Evolutionary conservation across 2,797 vertebrate genomes (phyloP).

Genomic region (Kryptopterus vitreolus): DNA sequence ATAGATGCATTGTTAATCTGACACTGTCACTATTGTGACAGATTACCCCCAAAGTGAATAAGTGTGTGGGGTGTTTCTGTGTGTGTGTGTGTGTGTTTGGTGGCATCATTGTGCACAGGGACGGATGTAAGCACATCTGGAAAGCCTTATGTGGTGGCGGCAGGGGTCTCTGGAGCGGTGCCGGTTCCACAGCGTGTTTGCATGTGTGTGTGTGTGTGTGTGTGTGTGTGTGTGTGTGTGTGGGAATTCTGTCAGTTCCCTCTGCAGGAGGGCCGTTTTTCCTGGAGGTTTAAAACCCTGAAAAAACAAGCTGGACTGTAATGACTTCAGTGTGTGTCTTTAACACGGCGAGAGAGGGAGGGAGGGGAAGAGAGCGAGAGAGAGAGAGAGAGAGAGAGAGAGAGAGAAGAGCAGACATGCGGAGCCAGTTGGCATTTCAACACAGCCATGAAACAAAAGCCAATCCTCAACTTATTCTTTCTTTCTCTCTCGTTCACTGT

Average conservation of each 20-base stretch:
- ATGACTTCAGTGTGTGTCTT: conserved; percentile 67
- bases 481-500: neutral
- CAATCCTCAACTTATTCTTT: conserved; percentile 4
- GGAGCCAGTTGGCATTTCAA: conserved; percentile 57
- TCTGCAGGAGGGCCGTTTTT: conserved; percentile 68
- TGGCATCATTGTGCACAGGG: conserved; percentile 44
- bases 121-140: conserved; percentile 71
- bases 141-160: conserved; percentile 63
- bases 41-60: conserved; percentile 22
- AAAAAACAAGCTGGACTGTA: conserved; percentile 63
- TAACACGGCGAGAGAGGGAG: conserved; percentile 1
- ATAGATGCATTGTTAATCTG: conserved; percentile 29
- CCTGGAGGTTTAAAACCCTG: conserved; percentile 58
- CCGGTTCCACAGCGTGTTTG: conserved; percentile 26
- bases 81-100: conserved; percentile 39
- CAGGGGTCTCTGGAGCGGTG: conserved; percentile 52
- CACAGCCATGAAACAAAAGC: conserved; percentile 5
- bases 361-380: neutral
- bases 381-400: neutral
- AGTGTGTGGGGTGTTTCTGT: conserved; percentile 27
- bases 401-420: conserved; percentile 32
- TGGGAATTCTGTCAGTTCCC: conserved; percentile 70
- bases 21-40: conserved; percentile 22
- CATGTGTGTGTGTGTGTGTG: conserved; percentile 45
- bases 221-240: conserved; percentile 61